Conservation (phyloP, 2,888 invertebrate genomes). For the Thereva nobilitata region DNA sequence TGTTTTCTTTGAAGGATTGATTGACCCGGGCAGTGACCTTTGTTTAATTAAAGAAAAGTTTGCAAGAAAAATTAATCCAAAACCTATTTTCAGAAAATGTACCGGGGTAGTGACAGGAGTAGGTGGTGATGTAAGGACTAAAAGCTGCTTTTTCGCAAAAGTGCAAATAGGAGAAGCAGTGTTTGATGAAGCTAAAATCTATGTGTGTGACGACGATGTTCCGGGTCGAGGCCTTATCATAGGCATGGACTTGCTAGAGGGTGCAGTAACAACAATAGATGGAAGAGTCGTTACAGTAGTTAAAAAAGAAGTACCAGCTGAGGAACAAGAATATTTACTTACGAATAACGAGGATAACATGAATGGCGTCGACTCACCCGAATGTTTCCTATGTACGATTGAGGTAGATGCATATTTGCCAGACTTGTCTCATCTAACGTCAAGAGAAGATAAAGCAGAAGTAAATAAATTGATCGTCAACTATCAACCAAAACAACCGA, state of each 20-base stretch:
- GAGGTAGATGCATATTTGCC: neutral
- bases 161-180: too few species aligned
- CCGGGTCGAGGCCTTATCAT: neutral
- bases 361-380: neutral
- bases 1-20: too few species aligned
- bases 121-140: too few species aligned
- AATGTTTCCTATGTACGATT: too few species aligned
- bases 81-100: too few species aligned
- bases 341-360: neutral
- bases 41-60: too few species aligned
- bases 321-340: neutral
- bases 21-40: too few species aligned
- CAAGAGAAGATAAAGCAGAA: neutral
- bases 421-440: neutral
- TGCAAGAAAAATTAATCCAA: too few species aligned
- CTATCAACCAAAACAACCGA: neutral
- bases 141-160: too few species aligned
- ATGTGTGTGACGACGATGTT: neutral
- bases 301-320: too few species aligned
- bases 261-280: neutral
- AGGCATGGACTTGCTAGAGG: slow-evolving; percentile 2
- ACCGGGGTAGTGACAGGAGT: too few species aligned
- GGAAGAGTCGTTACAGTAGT: neutral
- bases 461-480: neutral
- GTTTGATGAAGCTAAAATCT: too few species aligned